Evolutionary conservation across 1,140 invertebrate genomes (phyloP), one percentile per base, ranked within the genome.

Genomic region (Alviniconcha marisindica): DNA sequence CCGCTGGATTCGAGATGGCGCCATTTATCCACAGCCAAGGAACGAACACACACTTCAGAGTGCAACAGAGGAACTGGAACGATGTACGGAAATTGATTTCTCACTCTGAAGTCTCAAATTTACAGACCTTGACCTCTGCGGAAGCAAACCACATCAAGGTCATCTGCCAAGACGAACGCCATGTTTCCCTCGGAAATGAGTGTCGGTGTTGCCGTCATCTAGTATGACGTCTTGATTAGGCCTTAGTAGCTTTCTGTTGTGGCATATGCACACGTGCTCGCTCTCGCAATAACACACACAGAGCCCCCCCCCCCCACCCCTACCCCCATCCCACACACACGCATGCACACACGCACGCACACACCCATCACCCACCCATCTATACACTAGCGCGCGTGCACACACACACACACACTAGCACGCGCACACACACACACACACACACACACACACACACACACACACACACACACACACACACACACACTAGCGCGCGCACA

Each of bases 361-460:
- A 71, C 66, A 71, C 66, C 15, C 66, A 63, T n/a, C 56, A n/a
- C 56, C 7, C 56, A n/a, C 56, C n/a, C 15, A 7, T 7, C n/a
- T 7, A 7, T 33, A 36, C 66, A 36, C 66, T 15, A 0, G 12
- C 66, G 3, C 14, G 36, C 66, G 24, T 10, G 36, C 66, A 71
- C 66, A 71, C 66, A 71, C 66, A 71, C 66, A 71, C 66, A 71
- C 66, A 71, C 60, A 63, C 60, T 12, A 7, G 28, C 60, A 63
- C 60, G 24, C 60, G 24, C 60, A 63, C 60, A 63, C 60, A 63
- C 60, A 63, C 60, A 63, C 60, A 63, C 60, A 63, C 60, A 63
- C 60, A 63, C 60, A 63, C 10, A n/a, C 24, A n/a, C 24, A n/a
- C 60, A 63, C 60, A 14, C 24, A 24, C 66, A 10, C 28, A 24